Percentiles rank a stretch among this genome's conserved stretches.
These are phyloP conservation scores for Argynnis bischoffii DNA, from an alignment of 2,888 invertebrate genomes.

Conservation along the genomic window DNA sequence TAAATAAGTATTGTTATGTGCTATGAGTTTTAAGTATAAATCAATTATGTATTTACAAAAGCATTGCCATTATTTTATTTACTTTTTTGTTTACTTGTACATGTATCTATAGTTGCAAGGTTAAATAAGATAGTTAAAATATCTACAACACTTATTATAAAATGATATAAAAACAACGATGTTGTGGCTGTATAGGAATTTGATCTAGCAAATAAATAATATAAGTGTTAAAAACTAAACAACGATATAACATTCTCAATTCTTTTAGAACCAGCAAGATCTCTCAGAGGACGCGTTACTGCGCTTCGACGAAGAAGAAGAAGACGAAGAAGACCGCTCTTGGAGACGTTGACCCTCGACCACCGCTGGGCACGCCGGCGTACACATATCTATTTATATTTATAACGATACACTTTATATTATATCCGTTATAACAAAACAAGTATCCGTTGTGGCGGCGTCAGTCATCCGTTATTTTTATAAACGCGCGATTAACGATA, in stretches of 20 bases:
- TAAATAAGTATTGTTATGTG: no score
- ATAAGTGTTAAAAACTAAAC: not conserved
- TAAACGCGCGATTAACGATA: no score
- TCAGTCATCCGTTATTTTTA: not conserved
- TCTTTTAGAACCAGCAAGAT: constrained; percentile 73
- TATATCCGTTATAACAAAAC: not conserved
- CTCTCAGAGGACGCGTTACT: constrained; percentile 83
- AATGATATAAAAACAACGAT: no score
- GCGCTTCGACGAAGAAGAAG: constrained; percentile 95
- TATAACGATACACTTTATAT: not conserved
- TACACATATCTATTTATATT: not conserved
- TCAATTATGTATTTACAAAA: no score
- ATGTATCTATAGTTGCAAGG: no score
- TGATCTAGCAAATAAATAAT: no score
- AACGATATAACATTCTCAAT: not conserved
- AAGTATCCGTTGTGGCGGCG: not conserved
- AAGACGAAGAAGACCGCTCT: constrained; percentile 92
- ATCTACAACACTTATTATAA: no score
- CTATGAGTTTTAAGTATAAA: no score
- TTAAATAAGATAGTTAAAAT: no score
- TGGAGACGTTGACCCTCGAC: constrained; percentile 91
- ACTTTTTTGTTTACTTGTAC: no score
- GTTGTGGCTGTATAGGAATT: no score
- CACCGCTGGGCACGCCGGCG: constrained; percentile 28
- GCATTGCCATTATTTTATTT: no score